Percentiles rank a stretch among this genome's conserved stretches.
Conservation (phyloP, 1,140 invertebrate species). For the Drosophila hydei region DNA sequence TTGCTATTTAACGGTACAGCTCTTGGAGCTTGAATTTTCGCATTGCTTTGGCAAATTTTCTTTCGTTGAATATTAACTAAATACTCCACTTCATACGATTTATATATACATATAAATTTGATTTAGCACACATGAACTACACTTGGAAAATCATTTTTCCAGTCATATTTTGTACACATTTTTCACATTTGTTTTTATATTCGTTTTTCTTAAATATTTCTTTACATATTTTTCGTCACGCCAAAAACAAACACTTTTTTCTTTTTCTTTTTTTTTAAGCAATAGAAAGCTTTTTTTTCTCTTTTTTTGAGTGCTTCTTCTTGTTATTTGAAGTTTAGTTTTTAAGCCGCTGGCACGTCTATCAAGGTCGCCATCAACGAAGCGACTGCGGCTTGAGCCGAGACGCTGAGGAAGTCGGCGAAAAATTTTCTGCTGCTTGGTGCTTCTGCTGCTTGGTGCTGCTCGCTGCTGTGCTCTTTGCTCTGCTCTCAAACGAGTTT, state of each 20-base stretch:
- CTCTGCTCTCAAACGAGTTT: constrained; percentile 70
- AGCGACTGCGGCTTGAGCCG: constrained; percentile 67
- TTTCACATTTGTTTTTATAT: constrained; percentile 37
- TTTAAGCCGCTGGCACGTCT: constrained; percentile 75
- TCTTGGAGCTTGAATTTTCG: constrained; percentile 14
- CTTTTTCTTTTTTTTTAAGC: neutral
- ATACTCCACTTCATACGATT: too few relatives aligned
- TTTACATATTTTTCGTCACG: constrained; percentile 3
- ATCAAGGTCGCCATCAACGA: constrained; percentile 83
- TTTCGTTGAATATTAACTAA: too few relatives aligned
- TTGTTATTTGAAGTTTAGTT: constrained; percentile 7
- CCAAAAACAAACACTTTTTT: neutral
- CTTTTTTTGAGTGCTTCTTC: constrained; percentile 25
- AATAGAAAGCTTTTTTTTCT: constrained; percentile 28
- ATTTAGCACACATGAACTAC: constrained; percentile 17
- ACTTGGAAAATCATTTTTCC: constrained; percentile 2
- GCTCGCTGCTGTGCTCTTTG: too few relatives aligned
- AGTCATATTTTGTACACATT: constrained; percentile 24
- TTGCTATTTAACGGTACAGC: constrained; percentile 35
- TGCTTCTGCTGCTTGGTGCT: too few relatives aligned
- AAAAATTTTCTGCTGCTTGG: constrained; percentile 22
- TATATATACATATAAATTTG: too few relatives aligned
- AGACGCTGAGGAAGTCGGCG: constrained; percentile 50
- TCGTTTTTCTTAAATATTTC: neutral
- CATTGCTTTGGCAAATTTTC: constrained; percentile 13